Evolutionary conservation across 2,797 vertebrate species (phyloP).

Genomic region (Nasua narica): DNA sequence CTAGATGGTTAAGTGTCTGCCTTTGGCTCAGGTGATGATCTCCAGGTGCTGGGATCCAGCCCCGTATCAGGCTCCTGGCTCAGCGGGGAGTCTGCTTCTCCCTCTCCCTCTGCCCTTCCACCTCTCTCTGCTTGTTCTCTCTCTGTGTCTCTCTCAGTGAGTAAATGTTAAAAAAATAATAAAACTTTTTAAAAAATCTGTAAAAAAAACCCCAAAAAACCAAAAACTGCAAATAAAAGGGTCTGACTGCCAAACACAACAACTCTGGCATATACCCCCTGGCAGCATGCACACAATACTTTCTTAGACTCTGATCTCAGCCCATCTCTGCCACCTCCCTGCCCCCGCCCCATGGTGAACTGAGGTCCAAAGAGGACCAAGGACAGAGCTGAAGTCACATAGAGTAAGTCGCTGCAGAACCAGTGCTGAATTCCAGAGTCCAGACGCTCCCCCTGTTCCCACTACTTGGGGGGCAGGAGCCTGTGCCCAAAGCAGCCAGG

Average conservation of each 20-base stretch:
- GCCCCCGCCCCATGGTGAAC: not conserved
- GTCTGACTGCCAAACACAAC: not conserved
- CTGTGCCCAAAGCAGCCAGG: accelerated
- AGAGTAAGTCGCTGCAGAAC: not conserved
- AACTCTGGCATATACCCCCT: not conserved
- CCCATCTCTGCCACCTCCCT: too few species aligned
- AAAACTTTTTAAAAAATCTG: too few species aligned
- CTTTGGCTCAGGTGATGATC: too few species aligned
- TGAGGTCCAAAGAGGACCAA: not conserved
- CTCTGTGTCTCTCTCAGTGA: too few species aligned
- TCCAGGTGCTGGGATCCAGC: too few species aligned
- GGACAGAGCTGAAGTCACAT: not conserved
- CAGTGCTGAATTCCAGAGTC: not conserved
- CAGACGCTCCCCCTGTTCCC: not conserved
- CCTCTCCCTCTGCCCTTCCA: too few species aligned
- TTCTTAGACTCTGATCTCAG: not conserved
- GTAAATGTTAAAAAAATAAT: too few species aligned
- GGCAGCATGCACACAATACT: accelerated
- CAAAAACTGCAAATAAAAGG: not conserved
- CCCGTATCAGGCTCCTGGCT: too few species aligned
- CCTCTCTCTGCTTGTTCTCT: too few species aligned
- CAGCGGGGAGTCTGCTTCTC: too few species aligned
- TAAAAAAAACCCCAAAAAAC: too few species aligned
- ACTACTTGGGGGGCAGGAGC: not conserved
- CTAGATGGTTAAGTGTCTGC: too few species aligned